Evolutionary conservation across 2,797 vertebrate species (phyloP).

Genomic region (Parotocinclus haroldoi): DNA sequence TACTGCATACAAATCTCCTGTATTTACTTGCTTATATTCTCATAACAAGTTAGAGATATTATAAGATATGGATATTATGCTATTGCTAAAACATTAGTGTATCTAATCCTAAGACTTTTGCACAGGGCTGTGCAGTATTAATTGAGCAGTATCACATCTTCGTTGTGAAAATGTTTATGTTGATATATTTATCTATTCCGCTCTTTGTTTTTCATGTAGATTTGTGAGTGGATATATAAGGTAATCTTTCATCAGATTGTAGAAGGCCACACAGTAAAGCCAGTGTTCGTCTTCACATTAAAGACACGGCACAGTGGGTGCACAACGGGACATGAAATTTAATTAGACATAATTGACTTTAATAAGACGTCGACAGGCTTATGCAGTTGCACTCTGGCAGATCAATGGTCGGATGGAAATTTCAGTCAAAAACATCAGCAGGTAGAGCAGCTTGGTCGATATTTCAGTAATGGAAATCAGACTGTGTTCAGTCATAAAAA

Average conservation of each 20-base stretch:
- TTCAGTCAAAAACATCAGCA: constrained; percentile 29
- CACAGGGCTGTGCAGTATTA: no score
- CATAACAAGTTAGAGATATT: no score
- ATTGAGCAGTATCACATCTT: no score
- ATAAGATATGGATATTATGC: no score
- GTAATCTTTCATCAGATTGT: constrained; percentile 7
- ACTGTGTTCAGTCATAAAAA: constrained; percentile 21
- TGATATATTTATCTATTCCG: not conserved
- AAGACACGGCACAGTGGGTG: constrained; percentile 12
- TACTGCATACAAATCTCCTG: no score
- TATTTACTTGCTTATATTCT: no score
- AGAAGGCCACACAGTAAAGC: constrained; percentile 1
- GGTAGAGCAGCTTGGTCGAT: constrained; percentile 26
- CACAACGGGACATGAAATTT: constrained; percentile 27
- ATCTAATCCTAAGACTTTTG: no score
- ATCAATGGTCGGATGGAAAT: constrained; percentile 15
- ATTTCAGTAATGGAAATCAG: constrained; percentile 18
- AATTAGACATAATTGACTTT: constrained; percentile 34
- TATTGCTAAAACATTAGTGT: no score
- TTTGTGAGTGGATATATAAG: no score
- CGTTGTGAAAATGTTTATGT: not conserved
- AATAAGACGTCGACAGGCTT: constrained; percentile 28
- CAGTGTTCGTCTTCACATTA: constrained; percentile 4
- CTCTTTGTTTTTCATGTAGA: not conserved
- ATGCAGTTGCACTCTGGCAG: constrained; percentile 5